These are phyloP conservation scores for Helarctos malayanus DNA, from an alignment of 2,797 vertebrate species.

Conservation along the genomic window DNA sequence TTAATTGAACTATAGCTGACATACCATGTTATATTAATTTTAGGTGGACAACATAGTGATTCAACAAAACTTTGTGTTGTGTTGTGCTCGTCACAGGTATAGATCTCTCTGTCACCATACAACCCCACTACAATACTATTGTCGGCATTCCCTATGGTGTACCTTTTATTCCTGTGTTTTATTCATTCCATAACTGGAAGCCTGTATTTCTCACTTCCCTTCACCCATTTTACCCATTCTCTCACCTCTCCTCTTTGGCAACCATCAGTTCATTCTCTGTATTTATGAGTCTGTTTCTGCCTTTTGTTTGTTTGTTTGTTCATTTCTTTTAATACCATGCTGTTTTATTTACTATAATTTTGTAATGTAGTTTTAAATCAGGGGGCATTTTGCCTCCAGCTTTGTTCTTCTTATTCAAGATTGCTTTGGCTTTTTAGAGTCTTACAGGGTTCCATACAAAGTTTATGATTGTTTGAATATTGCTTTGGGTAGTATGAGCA, in stretches of 20 bases:
- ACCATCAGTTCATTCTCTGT: not conserved
- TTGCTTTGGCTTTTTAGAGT: not conserved
- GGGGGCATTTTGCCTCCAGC: not conserved
- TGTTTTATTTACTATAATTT: not conserved
- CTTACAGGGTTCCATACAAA: not conserved
- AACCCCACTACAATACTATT: not conserved
- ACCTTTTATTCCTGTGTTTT: not conserved
- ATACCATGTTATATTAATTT: not conserved
- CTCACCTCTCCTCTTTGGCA: not conserved
- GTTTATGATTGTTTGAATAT: not conserved
- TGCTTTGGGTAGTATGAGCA: not conserved
- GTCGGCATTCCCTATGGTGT: not conserved
- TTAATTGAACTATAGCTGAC: not conserved
- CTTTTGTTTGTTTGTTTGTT: not conserved
- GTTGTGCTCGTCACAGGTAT: no score
- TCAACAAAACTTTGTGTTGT: no score
- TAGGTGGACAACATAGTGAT: not conserved
- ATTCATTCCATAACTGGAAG: not conserved
- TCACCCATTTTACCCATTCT: not conserved
- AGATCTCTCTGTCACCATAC: not conserved
- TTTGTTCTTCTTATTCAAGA: not conserved
- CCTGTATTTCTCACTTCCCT: not conserved
- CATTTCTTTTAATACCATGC: not conserved
- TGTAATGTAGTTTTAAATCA: not conserved
- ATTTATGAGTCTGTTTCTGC: not conserved